Conservation (phyloP, 2,797 vertebrate species). For the Myoxocephalus aenaeus region DNA sequence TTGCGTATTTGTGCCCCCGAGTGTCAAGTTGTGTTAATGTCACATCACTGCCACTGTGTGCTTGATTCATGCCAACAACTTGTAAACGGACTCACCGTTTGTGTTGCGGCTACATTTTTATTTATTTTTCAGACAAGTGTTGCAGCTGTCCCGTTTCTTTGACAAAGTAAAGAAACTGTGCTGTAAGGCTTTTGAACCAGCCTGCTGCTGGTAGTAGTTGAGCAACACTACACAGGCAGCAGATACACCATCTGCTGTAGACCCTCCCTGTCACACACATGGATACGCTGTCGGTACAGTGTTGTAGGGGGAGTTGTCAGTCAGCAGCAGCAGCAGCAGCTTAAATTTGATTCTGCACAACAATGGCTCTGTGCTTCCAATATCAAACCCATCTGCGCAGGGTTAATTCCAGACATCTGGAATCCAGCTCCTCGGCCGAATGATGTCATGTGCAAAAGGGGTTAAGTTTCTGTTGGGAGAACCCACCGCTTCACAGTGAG, state of each 20-base stretch:
- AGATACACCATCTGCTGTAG: conserved; percentile 53
- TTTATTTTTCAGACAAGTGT: conserved; percentile 1
- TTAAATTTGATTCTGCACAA: conserved; percentile 58
- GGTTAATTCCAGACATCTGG: conserved; percentile 75
- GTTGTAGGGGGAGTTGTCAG: conserved; percentile 49
- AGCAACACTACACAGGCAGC: conserved; percentile 39
- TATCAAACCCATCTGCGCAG: conserved; percentile 69
- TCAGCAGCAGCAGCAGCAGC: conserved; percentile 65
- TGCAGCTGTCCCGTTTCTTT: conserved; percentile 22
- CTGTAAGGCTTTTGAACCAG: conserved; percentile 31
- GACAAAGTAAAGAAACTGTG: no score
- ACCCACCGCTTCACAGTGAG: conserved; percentile 41
- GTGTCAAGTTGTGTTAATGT: not conserved
- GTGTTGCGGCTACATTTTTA: not conserved
- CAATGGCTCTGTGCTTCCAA: conserved; percentile 52
- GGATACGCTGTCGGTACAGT: conserved; percentile 46
- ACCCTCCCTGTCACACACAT: conserved; percentile 46
- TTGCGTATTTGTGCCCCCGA: not conserved
- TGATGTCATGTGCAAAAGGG: conserved; percentile 69
- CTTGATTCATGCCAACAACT: not conserved
- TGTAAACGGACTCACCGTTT: conserved; percentile 9
- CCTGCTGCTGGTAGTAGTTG: conserved; percentile 9
- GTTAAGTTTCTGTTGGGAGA: conserved; percentile 61
- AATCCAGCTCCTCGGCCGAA: conserved; percentile 55
- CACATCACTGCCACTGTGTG: not conserved